Conservation (phyloP, 1,140 invertebrate species). For the Aphelinus certus region DNA sequence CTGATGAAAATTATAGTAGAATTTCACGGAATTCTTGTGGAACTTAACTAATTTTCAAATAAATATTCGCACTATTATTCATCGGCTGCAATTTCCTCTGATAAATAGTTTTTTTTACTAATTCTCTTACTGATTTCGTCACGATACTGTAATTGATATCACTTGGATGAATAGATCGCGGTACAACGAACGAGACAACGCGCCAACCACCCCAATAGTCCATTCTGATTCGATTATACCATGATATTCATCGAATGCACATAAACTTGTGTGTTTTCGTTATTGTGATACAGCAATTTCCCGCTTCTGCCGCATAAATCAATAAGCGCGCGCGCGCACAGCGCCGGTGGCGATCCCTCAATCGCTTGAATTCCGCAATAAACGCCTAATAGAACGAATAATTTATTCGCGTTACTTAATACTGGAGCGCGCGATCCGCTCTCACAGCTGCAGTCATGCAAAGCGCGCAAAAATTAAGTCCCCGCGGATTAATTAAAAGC, state of each 20-base stretch:
- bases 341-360: neutral
- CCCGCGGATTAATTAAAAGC: constrained; percentile 30
- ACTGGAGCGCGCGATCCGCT: neutral
- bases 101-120: too few relatives aligned
- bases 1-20: too few relatives aligned
- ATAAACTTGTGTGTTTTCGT: too few relatives aligned
- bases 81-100: too few relatives aligned
- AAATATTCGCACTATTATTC: too few relatives aligned
- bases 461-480: constrained; percentile 20
- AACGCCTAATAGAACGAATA: constrained; percentile 21
- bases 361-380: constrained; percentile 10
- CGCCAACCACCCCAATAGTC: neutral
- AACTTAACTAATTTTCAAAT: too few relatives aligned
- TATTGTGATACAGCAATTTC: too few relatives aligned
- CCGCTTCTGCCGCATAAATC: constrained; percentile 6
- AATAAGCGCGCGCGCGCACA: constrained; percentile 1
- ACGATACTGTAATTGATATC: too few relatives aligned
- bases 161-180: too few relatives aligned
- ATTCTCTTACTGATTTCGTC: too few relatives aligned
- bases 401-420: constrained; percentile 27
- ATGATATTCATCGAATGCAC: constrained; percentile 4
- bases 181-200: neutral
- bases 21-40: too few relatives aligned
- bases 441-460: neutral
- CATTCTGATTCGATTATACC: neutral